Evolutionary conservation across 2,113 vertebrate species (phyloP), one percentile per base, ranked within the genome.

Genomic region (Xiphophorus couchianus): DNA sequence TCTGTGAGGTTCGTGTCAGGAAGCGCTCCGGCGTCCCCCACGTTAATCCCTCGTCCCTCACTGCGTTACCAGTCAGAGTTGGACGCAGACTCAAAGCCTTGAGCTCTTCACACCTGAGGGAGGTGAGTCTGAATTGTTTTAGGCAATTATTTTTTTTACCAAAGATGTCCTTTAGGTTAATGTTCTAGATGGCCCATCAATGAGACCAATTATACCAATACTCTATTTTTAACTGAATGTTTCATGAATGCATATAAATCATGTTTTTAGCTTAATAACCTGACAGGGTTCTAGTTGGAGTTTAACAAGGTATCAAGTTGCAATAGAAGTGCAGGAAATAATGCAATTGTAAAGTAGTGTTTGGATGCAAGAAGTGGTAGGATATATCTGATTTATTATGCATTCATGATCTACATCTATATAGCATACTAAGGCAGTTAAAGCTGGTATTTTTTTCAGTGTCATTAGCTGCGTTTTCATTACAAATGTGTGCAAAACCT

Each of bases 41-140:
- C 74, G 82, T 60, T 86, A 88, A 90, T 89, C 77, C 83, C 77
- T 76, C 71, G 28, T 64, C 84, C 77, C 65, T 76, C 63, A 66
- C 29, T 62, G 79, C 78, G 77, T 83, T 62, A 63, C 65, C 54
- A 69, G 76, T 67, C 62, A 37, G 58, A 33, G 29, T 33, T 71
- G 71, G 51, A 58, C 25, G 51, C 22, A 25, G 8, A 9, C 6
- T 8, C 6, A 25, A 54, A n/a, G 51, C 51, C n/a, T 9, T 9
- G 51, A 66, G 30, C 35, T 37, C 35, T 37, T 37, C 35, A 58
- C 76, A 35, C 76, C 60, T 31, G 58, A 69, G 12, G 28, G 0
- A 48, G 83, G 91, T 90, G 76, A 91, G 91, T 84, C 7, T 7
- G 35, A 22, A 29, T 5, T 5, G 1, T 15, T 22, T 28, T 61